These are phyloP conservation scores for Brachionus asplanchnoidis DNA, from an alignment of 1,140 invertebrate species.

Conservation along the genomic window DNA sequence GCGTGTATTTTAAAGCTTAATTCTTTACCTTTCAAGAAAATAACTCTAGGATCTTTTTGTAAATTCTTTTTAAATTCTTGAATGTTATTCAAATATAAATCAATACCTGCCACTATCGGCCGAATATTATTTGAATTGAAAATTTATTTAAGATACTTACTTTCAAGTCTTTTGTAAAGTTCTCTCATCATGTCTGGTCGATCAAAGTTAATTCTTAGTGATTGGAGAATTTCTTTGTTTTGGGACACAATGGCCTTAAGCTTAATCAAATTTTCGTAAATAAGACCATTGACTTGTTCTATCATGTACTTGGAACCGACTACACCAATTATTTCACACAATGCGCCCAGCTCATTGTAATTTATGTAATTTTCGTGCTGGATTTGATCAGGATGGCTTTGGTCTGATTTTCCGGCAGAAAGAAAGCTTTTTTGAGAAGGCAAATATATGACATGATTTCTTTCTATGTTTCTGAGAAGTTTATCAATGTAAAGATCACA, in stretches of 20 bases:
- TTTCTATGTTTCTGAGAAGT: constrained; percentile 9
- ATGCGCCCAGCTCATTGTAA: constrained; percentile 4
- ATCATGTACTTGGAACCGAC: constrained; percentile 37
- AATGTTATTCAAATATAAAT: constrained; percentile 20
- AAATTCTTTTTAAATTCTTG: not conserved
- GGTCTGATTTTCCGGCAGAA: constrained; percentile 41
- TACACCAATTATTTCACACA: constrained; percentile 35
- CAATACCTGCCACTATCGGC: constrained; percentile 37
- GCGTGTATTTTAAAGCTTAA: constrained; percentile 60
- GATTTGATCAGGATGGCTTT: not conserved
- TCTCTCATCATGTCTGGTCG: constrained; percentile 97
- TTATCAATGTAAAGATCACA: constrained; percentile 35
- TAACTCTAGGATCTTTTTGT: not conserved
- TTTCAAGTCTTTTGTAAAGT: constrained; percentile 76
- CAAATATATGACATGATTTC: constrained; percentile 23
- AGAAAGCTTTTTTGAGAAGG: constrained; percentile 36
- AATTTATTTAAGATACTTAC: constrained; percentile 49
- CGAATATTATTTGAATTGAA: constrained; percentile 21
- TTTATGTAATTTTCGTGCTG: constrained; percentile 34
- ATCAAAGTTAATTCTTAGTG: constrained; percentile 82
- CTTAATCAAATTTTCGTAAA: constrained; percentile 41
- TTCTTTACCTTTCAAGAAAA: not conserved
- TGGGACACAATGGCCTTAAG: constrained; percentile 28
- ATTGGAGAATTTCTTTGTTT: constrained; percentile 41
- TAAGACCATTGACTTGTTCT: constrained; percentile 26